phyloP scores from a whole-genome alignment of 2,797 vertebrate species.

The Loriculus beryllinus region DNA sequence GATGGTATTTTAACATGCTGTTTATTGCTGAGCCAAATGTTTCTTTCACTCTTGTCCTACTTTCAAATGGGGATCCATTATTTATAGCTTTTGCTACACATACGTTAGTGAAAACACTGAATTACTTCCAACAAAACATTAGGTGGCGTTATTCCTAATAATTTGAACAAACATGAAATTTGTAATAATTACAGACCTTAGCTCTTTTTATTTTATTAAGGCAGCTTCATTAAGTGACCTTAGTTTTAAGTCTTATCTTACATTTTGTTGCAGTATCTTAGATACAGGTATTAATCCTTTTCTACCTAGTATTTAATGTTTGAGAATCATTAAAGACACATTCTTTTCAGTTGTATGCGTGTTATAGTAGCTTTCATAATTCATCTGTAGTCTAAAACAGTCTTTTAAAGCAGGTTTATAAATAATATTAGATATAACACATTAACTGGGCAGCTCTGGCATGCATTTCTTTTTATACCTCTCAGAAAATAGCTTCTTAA shows the following conservation, averaged over 20 bases:
- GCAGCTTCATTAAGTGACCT: constrained; percentile 25
- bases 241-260: neutral
- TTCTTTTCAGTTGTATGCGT: neutral
- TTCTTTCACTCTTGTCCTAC: constrained; percentile 36
- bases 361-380: constrained; percentile 40
- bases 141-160: constrained; percentile 43
- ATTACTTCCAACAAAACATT: constrained; percentile 34
- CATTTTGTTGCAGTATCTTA: constrained; percentile 3
- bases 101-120: constrained; percentile 47
- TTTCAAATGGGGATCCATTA: constrained; percentile 53
- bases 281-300: neutral
- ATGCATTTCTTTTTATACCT: constrained; percentile 71
- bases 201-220: constrained; percentile 10
- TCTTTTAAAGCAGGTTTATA: constrained; percentile 45
- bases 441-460: constrained; percentile 65
- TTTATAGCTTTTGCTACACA: constrained; percentile 61
- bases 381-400: neutral
- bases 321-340: neutral
- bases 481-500: constrained; percentile 78
- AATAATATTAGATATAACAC: constrained; percentile 53
- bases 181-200: constrained; percentile 21
- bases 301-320: neutral
- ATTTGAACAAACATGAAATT: constrained; percentile 42
- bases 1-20: constrained; percentile 52
- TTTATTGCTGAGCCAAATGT: constrained; percentile 35